Conservation (phyloP, 1,140 invertebrate genomes). For the Diabrotica virgifera region DNA sequence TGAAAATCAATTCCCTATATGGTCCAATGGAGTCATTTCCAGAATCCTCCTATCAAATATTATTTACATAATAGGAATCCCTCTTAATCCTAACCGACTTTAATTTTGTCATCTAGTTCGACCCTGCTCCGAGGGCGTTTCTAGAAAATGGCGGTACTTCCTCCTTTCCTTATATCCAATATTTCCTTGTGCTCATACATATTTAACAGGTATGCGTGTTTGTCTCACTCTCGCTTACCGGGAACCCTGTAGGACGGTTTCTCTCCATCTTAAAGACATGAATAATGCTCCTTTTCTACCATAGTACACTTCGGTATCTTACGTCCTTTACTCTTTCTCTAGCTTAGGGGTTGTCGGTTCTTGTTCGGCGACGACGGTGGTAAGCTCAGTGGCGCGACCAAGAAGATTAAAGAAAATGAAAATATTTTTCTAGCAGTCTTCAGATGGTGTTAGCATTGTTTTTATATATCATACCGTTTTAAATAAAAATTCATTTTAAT, state of each 20-base stretch:
- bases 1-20: too few species aligned
- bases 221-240: conserved; percentile 4
- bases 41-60: too few species aligned
- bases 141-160: conserved; percentile 42
- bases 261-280: conserved; percentile 24
- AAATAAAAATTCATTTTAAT: too few species aligned
- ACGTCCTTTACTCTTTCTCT: conserved; percentile 18
- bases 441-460: not conserved
- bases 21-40: too few species aligned
- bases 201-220: conserved; percentile 38
- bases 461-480: too few species aligned
- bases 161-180: conserved; percentile 39
- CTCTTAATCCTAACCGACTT: too few species aligned
- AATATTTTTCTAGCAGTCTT: not conserved
- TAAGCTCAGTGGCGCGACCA: conserved; percentile 3
- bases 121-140: conserved; percentile 30
- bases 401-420: not conserved
- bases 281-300: conserved; percentile 20
- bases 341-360: conserved; percentile 14
- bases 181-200: conserved; percentile 42
- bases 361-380: conserved; percentile 6
- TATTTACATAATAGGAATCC: too few species aligned
- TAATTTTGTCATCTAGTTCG: conserved; percentile 1
- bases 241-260: not conserved
- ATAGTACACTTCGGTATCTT: conserved; percentile 20